These are phyloP conservation scores for Drosophila suzukii DNA, from an alignment of 1,140 invertebrate species.

Conservation along the genomic window DNA sequence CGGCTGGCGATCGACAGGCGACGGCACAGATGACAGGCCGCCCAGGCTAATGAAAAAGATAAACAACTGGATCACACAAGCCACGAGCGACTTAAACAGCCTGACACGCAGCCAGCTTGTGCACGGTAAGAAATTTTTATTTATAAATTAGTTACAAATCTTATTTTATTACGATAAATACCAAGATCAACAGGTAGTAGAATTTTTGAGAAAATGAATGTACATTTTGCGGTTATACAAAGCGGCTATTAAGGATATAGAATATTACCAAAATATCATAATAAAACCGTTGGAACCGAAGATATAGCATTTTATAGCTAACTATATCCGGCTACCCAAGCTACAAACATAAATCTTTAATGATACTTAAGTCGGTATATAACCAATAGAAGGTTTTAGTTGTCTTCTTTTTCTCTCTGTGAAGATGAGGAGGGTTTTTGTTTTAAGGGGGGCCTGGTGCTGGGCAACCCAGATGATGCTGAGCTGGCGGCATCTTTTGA, in stretches of 20 bases:
- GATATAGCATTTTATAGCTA: too few relatives aligned
- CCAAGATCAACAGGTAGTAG: too few relatives aligned
- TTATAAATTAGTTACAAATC: background rate
- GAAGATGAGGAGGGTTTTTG: constrained; percentile 4
- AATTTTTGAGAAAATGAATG: too few relatives aligned
- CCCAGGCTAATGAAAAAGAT: constrained; percentile 81
- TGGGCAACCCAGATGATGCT: constrained; percentile 15
- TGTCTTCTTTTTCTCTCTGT: constrained; percentile 1
- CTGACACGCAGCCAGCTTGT: constrained; percentile 40
- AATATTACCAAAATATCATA: too few relatives aligned
- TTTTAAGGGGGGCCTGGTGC: background rate
- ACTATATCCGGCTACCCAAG: too few relatives aligned
- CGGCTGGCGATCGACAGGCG: constrained; percentile 72
- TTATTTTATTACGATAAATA: too few relatives aligned
- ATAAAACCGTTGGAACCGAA: too few relatives aligned
- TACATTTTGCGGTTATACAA: too few relatives aligned
- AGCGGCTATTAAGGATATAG: too few relatives aligned
- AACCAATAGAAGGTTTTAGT: too few relatives aligned
- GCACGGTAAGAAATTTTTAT: constrained; percentile 1
- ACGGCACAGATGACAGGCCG: constrained; percentile 79
- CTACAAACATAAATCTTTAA: too few relatives aligned
- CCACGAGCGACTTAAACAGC: constrained; percentile 14
- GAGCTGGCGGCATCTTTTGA: constrained; percentile 68
- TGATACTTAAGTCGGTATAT: too few relatives aligned
- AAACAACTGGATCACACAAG: constrained; percentile 75